These are phyloP conservation scores for Astreopora myriophthalma DNA, from an alignment of 64 coral and sea anemone genomes.

Conservation along the genomic window DNA sequence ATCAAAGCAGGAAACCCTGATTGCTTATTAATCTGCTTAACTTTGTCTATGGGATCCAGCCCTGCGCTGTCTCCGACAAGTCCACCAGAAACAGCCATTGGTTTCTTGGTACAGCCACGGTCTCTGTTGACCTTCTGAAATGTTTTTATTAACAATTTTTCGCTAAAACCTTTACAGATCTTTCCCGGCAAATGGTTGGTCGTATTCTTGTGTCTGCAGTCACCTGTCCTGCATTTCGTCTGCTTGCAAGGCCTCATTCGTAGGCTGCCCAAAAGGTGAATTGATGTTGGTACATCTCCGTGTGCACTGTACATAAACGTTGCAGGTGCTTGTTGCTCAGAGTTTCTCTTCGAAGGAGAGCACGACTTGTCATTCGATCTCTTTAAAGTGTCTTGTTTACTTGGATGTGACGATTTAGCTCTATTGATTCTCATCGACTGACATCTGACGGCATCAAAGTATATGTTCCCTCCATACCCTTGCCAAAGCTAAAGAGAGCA, in stretches of 20 bases:
- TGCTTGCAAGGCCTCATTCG: constrained; percentile 30
- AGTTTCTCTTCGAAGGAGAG: neutral
- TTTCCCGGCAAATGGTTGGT: constrained; percentile 32
- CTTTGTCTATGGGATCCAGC: constrained; percentile 52
- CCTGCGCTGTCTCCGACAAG: neutral
- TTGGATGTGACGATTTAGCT: constrained; percentile 7
- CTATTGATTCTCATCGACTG: constrained; percentile 70
- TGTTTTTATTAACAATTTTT: constrained; percentile 56
- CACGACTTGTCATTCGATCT: constrained; percentile 21
- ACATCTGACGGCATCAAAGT: constrained; percentile 87
- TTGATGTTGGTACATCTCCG: neutral
- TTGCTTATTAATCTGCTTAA: constrained; percentile 38
- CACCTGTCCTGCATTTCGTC: constrained; percentile 1
- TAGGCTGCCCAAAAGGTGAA: constrained; percentile 50
- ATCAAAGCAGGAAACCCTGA: constrained; percentile 26
- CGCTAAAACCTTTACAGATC: constrained; percentile 66
- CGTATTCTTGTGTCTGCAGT: neutral
- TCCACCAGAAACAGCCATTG: constrained; percentile 44
- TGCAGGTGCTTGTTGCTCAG: neutral
- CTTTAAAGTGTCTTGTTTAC: neutral
- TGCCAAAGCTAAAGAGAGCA: constrained; percentile 80
- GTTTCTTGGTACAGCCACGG: constrained; percentile 14
- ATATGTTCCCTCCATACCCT: constrained; percentile 89
- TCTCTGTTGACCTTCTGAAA: neutral
- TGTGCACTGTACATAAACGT: neutral